Evolutionary conservation across 2,113 vertebrate genomes (phyloP).

Genomic region (Ivindomyrus marchei): DNA sequence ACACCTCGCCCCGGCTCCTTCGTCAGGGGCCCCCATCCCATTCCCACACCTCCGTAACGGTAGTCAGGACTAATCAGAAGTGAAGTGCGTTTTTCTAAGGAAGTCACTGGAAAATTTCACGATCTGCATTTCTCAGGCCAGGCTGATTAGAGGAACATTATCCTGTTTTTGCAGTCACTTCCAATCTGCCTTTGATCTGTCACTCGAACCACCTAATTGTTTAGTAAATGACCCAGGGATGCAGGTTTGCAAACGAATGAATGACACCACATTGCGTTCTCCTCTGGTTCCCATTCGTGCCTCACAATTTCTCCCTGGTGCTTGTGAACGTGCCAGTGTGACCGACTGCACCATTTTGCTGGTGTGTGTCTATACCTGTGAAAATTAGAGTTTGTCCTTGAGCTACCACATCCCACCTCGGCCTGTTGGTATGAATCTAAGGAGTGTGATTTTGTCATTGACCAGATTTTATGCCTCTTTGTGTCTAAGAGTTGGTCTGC

Average conservation of each 20-base stretch:
- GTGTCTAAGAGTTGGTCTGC: not conserved
- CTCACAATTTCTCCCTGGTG: not conserved
- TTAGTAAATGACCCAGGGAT: constrained; percentile 70
- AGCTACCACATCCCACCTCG: not conserved
- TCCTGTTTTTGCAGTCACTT: constrained; percentile 74
- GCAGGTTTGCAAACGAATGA: constrained; percentile 67
- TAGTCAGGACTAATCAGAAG: constrained; percentile 67
- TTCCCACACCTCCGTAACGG: constrained; percentile 45
- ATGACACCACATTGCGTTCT: constrained; percentile 63
- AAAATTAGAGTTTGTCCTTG: not conserved
- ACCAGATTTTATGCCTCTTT: not conserved
- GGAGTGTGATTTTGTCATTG: not conserved
- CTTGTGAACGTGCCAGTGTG: constrained; percentile 5
- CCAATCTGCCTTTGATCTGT: constrained; percentile 76
- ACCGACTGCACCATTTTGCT: not conserved
- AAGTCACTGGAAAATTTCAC: constrained; percentile 78
- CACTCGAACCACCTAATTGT: constrained; percentile 73
- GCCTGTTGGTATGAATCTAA: not conserved
- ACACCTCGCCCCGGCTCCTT: constrained; percentile 30
- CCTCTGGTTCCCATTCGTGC: constrained; percentile 47
- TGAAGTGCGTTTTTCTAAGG: constrained; percentile 77
- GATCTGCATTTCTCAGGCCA: constrained; percentile 73
- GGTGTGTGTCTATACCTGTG: not conserved
- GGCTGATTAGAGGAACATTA: constrained; percentile 77
- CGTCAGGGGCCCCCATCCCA: constrained; percentile 4